A percentile compares a stretch with the other conserved stretches of the same genome.
phyloP scores from a whole-genome alignment of 1,140 invertebrate species.

The Drosophila saltans region DNA sequence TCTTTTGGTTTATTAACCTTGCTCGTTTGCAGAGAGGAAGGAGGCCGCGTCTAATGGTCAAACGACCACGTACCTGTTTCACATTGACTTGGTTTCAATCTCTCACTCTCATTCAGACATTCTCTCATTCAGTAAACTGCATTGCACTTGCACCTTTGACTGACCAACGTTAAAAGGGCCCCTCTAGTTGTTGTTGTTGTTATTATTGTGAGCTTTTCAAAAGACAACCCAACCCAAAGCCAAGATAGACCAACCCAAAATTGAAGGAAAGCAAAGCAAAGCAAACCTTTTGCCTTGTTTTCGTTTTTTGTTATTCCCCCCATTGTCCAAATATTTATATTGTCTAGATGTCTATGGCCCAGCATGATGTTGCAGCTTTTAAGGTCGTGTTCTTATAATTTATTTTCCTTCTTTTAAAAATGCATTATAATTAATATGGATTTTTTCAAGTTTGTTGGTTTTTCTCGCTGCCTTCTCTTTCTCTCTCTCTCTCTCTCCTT shows the following conservation, averaged over 20 bases:
- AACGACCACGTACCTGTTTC: conserved; percentile 39
- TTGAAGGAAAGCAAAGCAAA: background rate
- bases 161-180: conserved; percentile 38
- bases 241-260: background rate
- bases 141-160: conserved; percentile 67
- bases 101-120: background rate
- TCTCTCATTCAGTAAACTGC: background rate
- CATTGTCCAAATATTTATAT: conserved; percentile 78
- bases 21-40: conserved; percentile 11
- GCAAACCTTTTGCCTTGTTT: conserved; percentile 56
- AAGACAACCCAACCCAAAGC: background rate
- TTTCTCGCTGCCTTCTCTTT: background rate
- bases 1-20: conserved; percentile 64
- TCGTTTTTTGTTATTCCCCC: background rate
- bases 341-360: conserved; percentile 44
- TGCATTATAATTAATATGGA: conserved; percentile 73
- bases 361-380: conserved; percentile 69
- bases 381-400: conserved; percentile 69
- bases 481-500: conserved; percentile 37
- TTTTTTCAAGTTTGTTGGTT: conserved; percentile 37
- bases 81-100: conserved; percentile 4
- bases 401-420: conserved; percentile 53
- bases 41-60: conserved; percentile 39
- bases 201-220: conserved; percentile 38
- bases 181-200: conserved; percentile 52